These are phyloP conservation scores for Montipora sp. DNA, from an alignment of 64 coral and sea anemone genomes.

Conservation along the genomic window DNA sequence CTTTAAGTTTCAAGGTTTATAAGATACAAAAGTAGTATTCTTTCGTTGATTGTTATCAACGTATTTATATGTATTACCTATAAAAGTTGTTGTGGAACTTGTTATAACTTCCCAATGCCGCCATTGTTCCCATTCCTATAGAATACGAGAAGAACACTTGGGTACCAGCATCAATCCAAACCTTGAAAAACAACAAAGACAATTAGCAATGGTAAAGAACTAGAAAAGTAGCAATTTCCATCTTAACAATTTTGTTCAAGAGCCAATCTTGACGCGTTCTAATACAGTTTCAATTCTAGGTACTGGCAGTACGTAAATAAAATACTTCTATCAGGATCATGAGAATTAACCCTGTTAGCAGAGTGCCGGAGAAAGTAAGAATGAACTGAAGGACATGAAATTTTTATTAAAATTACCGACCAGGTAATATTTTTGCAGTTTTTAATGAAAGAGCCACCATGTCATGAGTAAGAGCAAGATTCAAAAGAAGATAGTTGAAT, in stretches of 20 bases:
- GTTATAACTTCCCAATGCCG: slow-evolving; percentile 77
- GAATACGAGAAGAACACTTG: slow-evolving; percentile 86
- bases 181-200: slow-evolving; percentile 7
- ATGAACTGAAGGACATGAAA: too few relatives aligned
- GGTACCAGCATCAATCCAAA: slow-evolving; percentile 77
- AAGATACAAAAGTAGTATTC: neutral
- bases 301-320: neutral
- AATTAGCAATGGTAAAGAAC: neutral
- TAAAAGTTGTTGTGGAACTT: slow-evolving; percentile 80
- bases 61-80: slow-evolving; percentile 15
- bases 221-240: neutral
- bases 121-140: slow-evolving; percentile 61
- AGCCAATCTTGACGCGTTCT: too few relatives aligned
- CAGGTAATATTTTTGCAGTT: too few relatives aligned
- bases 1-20: neutral
- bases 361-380: too few relatives aligned
- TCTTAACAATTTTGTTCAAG: neutral
- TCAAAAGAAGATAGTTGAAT: too few relatives aligned
- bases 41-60: neutral
- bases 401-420: too few relatives aligned
- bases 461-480: too few relatives aligned
- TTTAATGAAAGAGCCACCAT: too few relatives aligned
- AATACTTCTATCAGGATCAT: too few relatives aligned
- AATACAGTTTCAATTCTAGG: neutral
- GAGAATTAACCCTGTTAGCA: too few relatives aligned